Evolutionary conservation across 2,888 invertebrate species (phyloP), one percentile per base, ranked within the genome.

Genomic region (Cenopis cana): DNA sequence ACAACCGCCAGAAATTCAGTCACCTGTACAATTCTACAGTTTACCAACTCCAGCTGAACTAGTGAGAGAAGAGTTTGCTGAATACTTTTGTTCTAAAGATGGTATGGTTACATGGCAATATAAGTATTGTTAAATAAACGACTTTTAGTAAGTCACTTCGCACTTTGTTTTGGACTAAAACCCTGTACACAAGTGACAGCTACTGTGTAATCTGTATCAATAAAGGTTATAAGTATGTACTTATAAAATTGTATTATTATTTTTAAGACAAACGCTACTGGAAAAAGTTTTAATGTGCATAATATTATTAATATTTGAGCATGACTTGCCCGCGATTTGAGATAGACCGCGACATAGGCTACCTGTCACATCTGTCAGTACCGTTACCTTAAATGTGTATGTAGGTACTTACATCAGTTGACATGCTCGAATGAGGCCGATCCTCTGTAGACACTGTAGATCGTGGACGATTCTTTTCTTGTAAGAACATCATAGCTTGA

Each of bases 401-500:
- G 56, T 62, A 62, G 38, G 61, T 55, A 46, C 62, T 62, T 56
- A 64, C 62, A 74, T 74, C 72, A 72, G 68, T 74, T 74, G 72
- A 74, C 74, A 70, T 72, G 74, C 72, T 70, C 72, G 72, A 73
- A 72, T 68, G 69, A 75, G 73, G 67, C 59, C 74, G 74, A 75
- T 75, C 68, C 73, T 73, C 74, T 76, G 75, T 76, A 75, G 74
- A 73, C 75, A 75, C 75, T 36, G 75, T 75, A 75, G 68, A 75
- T 74, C 76, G 75, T 75, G 76, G 75, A 73, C 75, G 75, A 76
- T 76, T 75, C 68, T 73, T 76, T 72, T 75, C 75, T 76, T 74
- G 75, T 75, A 76, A 68, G 72, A 76, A 75, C 73, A 76, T 75
- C 74, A 76, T 74, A 73, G 73, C 73, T 70, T 38, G 70, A 65